Evolutionary conservation across 2,797 vertebrate species (phyloP).

Genomic region (Pipistrellus pygmaeus): DNA sequence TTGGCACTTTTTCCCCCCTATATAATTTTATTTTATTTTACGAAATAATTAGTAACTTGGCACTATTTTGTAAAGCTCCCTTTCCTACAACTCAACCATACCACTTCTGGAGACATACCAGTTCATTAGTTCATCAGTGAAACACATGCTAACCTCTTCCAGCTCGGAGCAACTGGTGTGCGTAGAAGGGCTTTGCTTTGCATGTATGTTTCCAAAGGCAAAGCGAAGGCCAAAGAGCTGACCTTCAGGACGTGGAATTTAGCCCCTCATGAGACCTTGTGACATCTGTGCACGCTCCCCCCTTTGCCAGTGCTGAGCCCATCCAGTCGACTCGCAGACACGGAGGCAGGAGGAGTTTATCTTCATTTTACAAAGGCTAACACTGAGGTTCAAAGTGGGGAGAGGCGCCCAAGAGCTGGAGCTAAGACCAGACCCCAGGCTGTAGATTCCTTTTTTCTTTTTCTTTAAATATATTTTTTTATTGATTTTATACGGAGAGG

Average conservation of each 20-base stretch:
- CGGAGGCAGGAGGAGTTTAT: not conserved
- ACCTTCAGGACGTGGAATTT: not conserved
- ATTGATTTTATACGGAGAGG: too few relatives aligned
- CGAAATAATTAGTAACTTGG: too few relatives aligned
- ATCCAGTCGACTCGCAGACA: not conserved
- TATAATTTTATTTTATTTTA: too few relatives aligned
- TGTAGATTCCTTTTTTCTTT: not conserved
- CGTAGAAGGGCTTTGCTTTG: not conserved
- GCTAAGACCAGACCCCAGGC: not conserved
- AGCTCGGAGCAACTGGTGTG: too few relatives aligned
- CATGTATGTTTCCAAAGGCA: not conserved
- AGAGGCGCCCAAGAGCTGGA: too few relatives aligned
- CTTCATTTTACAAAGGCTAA: not conserved
- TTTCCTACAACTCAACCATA: not conserved
- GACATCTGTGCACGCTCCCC: accelerated
- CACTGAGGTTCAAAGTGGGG: not conserved
- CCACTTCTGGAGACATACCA: not conserved
- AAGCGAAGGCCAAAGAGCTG: not conserved
- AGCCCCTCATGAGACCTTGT: not conserved
- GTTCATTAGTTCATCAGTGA: not conserved
- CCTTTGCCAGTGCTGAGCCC: not conserved
- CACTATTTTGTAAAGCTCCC: not conserved
- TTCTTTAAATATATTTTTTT: too few relatives aligned
- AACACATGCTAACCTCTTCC: not conserved
- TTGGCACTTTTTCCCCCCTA: not conserved